phyloP scores from a whole-genome alignment of 2,888 invertebrate genomes.

The Eulithis testata region DNA sequence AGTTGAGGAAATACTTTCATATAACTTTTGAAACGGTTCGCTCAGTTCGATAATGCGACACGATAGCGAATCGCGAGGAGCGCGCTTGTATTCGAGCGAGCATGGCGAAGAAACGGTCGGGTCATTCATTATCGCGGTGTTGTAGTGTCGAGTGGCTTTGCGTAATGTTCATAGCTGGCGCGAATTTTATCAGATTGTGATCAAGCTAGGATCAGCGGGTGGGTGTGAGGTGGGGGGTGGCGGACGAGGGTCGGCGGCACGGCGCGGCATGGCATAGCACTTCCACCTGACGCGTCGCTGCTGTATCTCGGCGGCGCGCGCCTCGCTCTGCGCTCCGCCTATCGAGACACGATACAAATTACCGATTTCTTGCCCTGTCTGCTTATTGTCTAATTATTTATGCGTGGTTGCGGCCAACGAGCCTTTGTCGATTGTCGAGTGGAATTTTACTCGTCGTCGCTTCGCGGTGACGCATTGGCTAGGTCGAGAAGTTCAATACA shows the following conservation, averaged over 20 bases:
- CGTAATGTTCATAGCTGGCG: conserved; percentile 84
- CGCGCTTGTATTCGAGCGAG: conserved; percentile 61
- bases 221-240: conserved; percentile 61
- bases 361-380: conserved; percentile 82
- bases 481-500: conserved; percentile 79
- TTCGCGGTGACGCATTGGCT: conserved; percentile 71
- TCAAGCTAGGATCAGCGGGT: conserved; percentile 80
- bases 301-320: conserved; percentile 79
- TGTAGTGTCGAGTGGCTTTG: conserved; percentile 79
- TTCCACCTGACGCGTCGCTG: conserved; percentile 84
- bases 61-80: conserved; percentile 59
- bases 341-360: conserved; percentile 80
- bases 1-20: conserved; percentile 84
- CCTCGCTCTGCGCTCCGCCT: conserved; percentile 77
- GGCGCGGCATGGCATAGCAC: conserved; percentile 73
- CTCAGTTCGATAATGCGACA: conserved; percentile 67
- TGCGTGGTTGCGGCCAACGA: conserved; percentile 71
- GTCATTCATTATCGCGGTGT: conserved; percentile 80
- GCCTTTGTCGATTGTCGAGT: conserved; percentile 72
- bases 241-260: conserved; percentile 62
- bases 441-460: conserved; percentile 70
- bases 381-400: conserved; percentile 84
- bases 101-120: conserved; percentile 65
- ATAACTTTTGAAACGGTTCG: conserved; percentile 65
- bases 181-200: conserved; percentile 84